These are phyloP conservation scores for Oxyruncus cristatus DNA, from an alignment of 2,113 vertebrate genomes.

Conservation along the genomic window DNA sequence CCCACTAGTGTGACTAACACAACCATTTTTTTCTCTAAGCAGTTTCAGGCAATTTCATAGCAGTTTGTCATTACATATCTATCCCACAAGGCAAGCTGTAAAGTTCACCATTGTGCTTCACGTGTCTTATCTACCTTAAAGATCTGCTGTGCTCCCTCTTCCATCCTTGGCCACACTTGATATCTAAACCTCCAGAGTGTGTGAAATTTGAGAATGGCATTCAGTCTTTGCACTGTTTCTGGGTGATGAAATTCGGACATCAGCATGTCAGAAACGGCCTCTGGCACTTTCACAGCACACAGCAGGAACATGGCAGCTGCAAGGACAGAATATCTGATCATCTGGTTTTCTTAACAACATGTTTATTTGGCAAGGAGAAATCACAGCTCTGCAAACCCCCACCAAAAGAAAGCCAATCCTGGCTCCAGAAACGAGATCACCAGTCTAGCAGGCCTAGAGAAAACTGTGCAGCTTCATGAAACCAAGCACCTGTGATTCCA, in stretches of 20 bases:
- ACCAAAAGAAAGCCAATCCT: background rate
- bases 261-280: slow-evolving; percentile 95
- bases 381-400: background rate
- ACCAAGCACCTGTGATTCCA: background rate
- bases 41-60: background rate
- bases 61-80: background rate
- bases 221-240: slow-evolving; percentile 92
- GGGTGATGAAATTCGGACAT: slow-evolving; percentile 97
- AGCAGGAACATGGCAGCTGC: slow-evolving; percentile 98
- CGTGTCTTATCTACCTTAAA: slow-evolving; percentile 84
- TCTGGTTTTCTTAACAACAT: background rate
- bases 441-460: background rate
- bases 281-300: slow-evolving; percentile 96
- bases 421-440: background rate
- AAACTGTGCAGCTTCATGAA: background rate
- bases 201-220: slow-evolving; percentile 94
- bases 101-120: background rate
- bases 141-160: slow-evolving; percentile 98
- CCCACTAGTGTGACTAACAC: background rate
- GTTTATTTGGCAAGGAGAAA: background rate
- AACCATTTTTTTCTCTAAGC: background rate
- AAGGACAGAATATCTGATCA: slow-evolving; percentile 17
- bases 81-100: background rate
- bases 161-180: slow-evolving; percentile 99
- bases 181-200: slow-evolving; percentile 98